These are phyloP conservation scores for Callochromis pleurospilus DNA, from an alignment of 2,113 vertebrate species.

Conservation along the genomic window DNA sequence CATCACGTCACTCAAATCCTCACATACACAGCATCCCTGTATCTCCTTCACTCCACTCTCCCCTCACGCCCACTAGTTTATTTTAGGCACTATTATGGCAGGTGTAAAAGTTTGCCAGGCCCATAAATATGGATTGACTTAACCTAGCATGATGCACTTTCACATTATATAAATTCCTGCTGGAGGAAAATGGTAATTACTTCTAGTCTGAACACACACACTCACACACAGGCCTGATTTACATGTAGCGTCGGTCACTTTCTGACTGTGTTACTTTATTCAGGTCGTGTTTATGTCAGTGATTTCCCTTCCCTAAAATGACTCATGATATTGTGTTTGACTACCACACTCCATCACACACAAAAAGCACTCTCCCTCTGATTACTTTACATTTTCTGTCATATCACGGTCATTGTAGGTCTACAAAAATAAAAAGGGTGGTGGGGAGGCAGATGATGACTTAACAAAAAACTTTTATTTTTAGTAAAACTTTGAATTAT, in stretches of 20 bases:
- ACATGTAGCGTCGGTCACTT: not conserved
- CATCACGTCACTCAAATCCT: conserved; percentile 1
- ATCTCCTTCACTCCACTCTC: not conserved
- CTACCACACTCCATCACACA: not conserved
- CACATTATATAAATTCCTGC: not conserved
- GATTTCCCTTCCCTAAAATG: not conserved
- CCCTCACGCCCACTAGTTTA: not conserved
- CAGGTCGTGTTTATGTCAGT: not conserved
- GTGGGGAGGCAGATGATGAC: not conserved
- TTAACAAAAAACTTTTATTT: not conserved
- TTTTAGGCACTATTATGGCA: not conserved
- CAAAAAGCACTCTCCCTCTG: not conserved
- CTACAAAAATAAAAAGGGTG: not conserved
- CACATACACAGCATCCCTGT: not conserved
- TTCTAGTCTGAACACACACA: not conserved
- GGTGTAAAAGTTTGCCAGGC: not conserved
- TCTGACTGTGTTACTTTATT: not conserved
- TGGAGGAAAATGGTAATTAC: not conserved
- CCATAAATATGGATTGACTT: conserved; percentile 53
- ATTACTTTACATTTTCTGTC: not conserved
- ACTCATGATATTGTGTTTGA: not conserved
- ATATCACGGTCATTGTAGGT: not conserved
- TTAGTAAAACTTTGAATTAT: not conserved
- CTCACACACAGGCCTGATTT: not conserved
- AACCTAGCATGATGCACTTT: conserved; percentile 3